Conservation (phyloP, 2,888 invertebrate species). For the Sinopyrophorus schimmeli region DNA sequence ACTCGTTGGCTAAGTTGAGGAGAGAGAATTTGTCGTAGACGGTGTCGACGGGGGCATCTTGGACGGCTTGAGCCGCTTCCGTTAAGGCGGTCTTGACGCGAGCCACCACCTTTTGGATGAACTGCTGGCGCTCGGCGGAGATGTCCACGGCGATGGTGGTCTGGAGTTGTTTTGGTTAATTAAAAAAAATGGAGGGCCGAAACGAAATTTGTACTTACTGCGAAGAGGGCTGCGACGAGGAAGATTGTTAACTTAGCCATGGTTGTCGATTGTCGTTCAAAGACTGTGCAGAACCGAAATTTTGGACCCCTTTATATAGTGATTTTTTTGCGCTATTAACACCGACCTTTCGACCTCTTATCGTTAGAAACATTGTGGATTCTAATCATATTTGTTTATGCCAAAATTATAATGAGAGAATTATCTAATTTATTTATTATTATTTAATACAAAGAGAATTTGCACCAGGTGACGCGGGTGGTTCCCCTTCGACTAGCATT, state of each 20-base stretch:
- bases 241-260: conserved; percentile 4
- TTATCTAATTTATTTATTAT: too few species aligned
- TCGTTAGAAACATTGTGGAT: not conserved
- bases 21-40: not conserved
- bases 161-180: conserved; percentile 1
- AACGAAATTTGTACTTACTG: not conserved
- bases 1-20: not conserved
- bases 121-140: not conserved
- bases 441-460: too few species aligned
- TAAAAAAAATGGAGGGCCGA: not conserved
- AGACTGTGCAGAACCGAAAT: not conserved
- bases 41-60: not conserved
- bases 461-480: too few species aligned
- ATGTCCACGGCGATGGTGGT: not conserved
- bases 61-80: not conserved
- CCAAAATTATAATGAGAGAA: conserved; percentile 1
- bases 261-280: not conserved
- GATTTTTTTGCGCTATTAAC: not conserved
- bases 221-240: not conserved
- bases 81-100: not conserved
- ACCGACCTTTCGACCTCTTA: conserved; percentile 1
- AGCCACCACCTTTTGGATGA: not conserved
- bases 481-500: too few species aligned
- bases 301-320: not conserved
- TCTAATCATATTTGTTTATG: conserved; percentile 4